Evolutionary conservation across 1,140 invertebrate species (phyloP).

Genomic region (Rhynchophorus ferrugineus): DNA sequence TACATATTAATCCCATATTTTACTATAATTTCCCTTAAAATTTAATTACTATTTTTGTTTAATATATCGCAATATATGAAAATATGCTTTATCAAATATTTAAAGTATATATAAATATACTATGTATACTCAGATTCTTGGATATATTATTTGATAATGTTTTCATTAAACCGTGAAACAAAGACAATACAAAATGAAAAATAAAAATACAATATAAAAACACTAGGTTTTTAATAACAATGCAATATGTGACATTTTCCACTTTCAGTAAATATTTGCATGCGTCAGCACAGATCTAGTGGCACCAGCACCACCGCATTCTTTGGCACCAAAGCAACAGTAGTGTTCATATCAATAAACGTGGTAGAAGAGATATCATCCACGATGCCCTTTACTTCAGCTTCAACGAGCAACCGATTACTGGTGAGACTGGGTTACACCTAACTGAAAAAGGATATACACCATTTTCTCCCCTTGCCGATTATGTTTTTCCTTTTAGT

Average conservation of each 20-base stretch:
- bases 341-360: slow-evolving; percentile 34
- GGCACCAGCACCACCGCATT: slow-evolving; percentile 33
- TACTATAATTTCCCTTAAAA: no score
- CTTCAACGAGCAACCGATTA: slow-evolving; percentile 35
- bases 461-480: slow-evolving; percentile 6
- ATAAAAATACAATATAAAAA: no score
- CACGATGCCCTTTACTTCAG: slow-evolving; percentile 34
- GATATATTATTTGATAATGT: no score
- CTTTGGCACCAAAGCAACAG: slow-evolving; percentile 37
- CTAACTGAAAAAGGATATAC: slow-evolving; percentile 14
- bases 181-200: no score
- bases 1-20: no score
- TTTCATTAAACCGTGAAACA: no score
- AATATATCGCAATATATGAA: no score
- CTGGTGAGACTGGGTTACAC: slow-evolving; percentile 34
- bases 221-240: no score
- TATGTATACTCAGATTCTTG: no score
- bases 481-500: background rate
- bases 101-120: no score
- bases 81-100: no score
- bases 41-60: no score
- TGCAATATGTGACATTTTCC: slow-evolving; percentile 22
- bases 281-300: slow-evolving; percentile 34
- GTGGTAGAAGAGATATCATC: slow-evolving; percentile 38
- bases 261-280: slow-evolving; percentile 32